Percentiles rank a stretch among this genome's conserved stretches.
phyloP scores from a whole-genome alignment of 2,888 invertebrate genomes.

The Morpho helenor region DNA sequence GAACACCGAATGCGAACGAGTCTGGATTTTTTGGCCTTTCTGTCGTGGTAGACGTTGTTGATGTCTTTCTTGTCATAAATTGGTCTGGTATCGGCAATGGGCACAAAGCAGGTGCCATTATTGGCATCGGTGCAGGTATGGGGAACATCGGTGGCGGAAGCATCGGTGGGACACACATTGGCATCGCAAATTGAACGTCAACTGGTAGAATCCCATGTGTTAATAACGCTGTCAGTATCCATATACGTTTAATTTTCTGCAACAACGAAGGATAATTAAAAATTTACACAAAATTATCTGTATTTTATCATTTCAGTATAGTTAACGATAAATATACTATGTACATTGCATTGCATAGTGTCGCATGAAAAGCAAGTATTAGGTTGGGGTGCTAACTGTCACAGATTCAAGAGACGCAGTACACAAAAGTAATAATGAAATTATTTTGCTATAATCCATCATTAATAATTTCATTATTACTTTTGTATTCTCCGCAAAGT shows the following conservation, averaged over 20 bases:
- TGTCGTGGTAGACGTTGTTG: constrained; percentile 24
- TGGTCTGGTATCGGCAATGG: background rate
- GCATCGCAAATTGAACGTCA: constrained; percentile 24
- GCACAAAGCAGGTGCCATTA: constrained; percentile 7
- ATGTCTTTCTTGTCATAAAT: constrained; percentile 2
- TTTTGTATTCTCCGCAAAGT: too few species aligned
- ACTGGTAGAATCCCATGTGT: constrained; percentile 12
- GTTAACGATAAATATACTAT: too few species aligned
- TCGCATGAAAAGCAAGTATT: too few species aligned
- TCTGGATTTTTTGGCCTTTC: constrained; percentile 16
- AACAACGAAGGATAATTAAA: constrained; percentile 15
- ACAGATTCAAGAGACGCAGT: too few species aligned
- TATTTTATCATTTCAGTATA: background rate
- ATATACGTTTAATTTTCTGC: constrained; percentile 28
- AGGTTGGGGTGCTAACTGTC: too few species aligned
- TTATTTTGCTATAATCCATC: too few species aligned
- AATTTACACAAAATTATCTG: constrained; percentile 33
- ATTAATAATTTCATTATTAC: too few species aligned
- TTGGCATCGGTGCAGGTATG: constrained; percentile 24
- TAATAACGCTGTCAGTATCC: constrained; percentile 28
- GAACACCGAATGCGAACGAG: constrained; percentile 32
- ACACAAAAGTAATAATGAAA: too few species aligned
- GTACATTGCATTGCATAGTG: too few species aligned
- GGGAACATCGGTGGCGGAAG: constrained; percentile 25
- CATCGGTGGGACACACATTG: constrained; percentile 15